Evolutionary conservation across 2,797 vertebrate species (phyloP).

Genomic region (Manis crassicaudata): DNA sequence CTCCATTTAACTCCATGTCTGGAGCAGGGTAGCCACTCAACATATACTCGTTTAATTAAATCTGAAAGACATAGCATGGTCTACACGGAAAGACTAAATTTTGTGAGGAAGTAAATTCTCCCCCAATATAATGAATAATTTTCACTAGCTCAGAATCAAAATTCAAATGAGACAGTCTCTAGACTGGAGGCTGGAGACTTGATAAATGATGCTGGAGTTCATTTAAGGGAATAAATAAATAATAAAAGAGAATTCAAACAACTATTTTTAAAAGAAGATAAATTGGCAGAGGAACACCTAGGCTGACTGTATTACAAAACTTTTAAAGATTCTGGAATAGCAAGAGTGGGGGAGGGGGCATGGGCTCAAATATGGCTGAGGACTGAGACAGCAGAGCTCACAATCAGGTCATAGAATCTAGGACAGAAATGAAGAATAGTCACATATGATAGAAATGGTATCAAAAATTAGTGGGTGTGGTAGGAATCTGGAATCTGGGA

Average conservation of each 20-base stretch:
- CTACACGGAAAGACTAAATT: background rate
- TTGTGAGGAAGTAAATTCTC: background rate
- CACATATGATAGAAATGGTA: too few species aligned
- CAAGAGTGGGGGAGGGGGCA: accelerated
- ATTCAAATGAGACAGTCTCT: background rate
- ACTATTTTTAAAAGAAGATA: background rate
- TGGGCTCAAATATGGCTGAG: accelerated
- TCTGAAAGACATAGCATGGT: background rate
- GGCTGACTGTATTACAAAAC: background rate
- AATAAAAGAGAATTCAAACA: background rate
- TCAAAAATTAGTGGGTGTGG: too few species aligned
- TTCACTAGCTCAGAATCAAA: background rate
- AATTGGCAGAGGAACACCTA: too few species aligned
- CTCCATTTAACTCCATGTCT: background rate
- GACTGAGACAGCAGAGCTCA: accelerated
- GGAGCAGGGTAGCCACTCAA: background rate
- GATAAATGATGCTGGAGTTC: background rate
- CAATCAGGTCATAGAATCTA: accelerated
- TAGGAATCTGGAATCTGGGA: too few species aligned
- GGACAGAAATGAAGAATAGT: background rate
- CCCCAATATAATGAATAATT: accelerated
- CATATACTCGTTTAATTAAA: background rate
- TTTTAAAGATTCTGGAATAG: background rate
- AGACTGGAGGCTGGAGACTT: background rate
- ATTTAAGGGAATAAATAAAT: background rate